Evolutionary conservation across 2,888 invertebrate species (phyloP), one percentile per base, ranked within the genome.

Genomic region (Athalia circularis): DNA sequence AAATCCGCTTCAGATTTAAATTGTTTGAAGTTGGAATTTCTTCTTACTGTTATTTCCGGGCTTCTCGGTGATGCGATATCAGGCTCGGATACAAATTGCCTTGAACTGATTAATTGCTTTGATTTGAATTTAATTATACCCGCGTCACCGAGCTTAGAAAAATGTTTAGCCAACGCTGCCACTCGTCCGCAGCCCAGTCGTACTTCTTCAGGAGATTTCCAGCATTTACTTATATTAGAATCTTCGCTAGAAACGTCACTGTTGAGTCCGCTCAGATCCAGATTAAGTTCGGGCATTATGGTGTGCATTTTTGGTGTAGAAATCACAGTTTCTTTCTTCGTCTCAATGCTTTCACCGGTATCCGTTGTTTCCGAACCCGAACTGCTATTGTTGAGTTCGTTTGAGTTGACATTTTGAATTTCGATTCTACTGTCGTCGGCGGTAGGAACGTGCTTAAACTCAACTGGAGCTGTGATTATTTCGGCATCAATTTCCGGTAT

Each of bases 141-240:
- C 0, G 89, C 87, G 9, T 90, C 90, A 1, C 90, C 90, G 15
- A 91, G 87, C 61, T 89, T 86, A 0, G 91, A 91, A 77, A 95
- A 96, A 88, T 94, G 95, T 86, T 94, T 94, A 0, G 95, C 92
- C 79, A 96, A 90, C 61, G 94, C 94, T 79, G 94, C 94, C 0
- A 95, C 95, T 88, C 94, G 93, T 0, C 95, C 95, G 79, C 93
- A 92, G 0, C 94, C 94, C 29, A 94, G 92, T 78, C 94, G 90
- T 75, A 93, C 93, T 83, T 94, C 94, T 83, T 94, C 94, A 0
- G 95, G 94, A 0, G 94, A 94, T 84, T 93, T 94, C 94, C 94
- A 95, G 29, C 93, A 94, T 82, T 93, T 94, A 11, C 85, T 85
- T 43, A 82, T 83, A 4, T 81, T 82, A 29, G 84, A 83, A 48